A percentile compares a stretch with the other conserved stretches of the same genome.
Conservation (phyloP, 2,113 vertebrate genomes). For the Vimba vimba region DNA sequence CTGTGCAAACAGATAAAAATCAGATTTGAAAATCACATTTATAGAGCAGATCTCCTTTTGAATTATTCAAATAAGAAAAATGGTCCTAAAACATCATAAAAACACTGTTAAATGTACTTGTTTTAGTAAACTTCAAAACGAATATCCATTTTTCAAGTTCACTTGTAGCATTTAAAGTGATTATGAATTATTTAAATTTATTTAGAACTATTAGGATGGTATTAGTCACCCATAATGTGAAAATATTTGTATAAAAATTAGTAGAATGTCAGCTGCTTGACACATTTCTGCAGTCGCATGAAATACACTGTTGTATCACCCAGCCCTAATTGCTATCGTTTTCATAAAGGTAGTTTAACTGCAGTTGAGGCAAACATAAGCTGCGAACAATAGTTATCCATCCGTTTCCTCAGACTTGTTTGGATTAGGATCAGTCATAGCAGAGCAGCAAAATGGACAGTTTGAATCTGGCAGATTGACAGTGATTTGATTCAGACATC, state of each 20-base stretch:
- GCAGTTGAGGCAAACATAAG: background rate
- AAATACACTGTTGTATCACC: background rate
- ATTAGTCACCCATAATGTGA: too few species aligned
- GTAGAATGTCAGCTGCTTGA: background rate
- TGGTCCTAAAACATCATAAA: background rate
- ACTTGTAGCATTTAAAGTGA: too few species aligned
- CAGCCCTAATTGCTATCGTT: background rate
- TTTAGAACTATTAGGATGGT: too few species aligned
- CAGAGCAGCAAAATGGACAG: slow-evolving; percentile 19
- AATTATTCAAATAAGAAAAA: slow-evolving; percentile 25
- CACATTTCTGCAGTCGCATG: background rate
- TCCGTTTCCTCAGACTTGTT: background rate
- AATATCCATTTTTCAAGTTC: background rate
- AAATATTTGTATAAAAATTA: too few species aligned
- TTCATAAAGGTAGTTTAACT: background rate
- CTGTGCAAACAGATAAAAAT: slow-evolving; percentile 45
- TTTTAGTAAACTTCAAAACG: background rate
- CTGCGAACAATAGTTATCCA: background rate
- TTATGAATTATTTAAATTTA: too few species aligned
- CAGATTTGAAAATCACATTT: background rate
- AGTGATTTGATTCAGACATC: slow-evolving; percentile 33
- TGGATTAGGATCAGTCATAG: slow-evolving; percentile 3
- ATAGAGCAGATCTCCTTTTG: slow-evolving; percentile 21
- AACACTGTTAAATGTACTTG: background rate
- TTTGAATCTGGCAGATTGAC: slow-evolving; percentile 32